Percentiles rank a stretch among this genome's conserved stretches.
Evolutionary conservation across 1,140 invertebrate genomes (phyloP).

Genomic region (Trachelipus rathkii): DNA sequence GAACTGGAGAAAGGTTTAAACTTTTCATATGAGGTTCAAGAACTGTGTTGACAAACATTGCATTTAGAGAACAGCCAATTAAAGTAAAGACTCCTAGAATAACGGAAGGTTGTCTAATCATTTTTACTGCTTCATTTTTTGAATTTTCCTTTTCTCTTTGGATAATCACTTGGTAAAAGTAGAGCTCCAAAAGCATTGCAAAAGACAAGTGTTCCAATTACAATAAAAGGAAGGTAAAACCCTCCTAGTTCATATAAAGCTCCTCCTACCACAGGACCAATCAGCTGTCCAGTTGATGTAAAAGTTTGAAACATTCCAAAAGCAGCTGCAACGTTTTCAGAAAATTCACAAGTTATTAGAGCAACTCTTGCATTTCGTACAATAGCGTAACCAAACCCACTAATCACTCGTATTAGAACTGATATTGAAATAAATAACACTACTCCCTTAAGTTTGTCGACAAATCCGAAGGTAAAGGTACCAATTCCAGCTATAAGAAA

Average conservation of each 20-base stretch:
- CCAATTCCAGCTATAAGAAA: constrained; percentile 16
- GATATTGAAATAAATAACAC: constrained; percentile 10
- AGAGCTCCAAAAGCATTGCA: constrained; percentile 42
- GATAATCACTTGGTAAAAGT: constrained; percentile 64
- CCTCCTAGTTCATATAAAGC: constrained; percentile 47
- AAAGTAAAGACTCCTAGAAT: constrained; percentile 63
- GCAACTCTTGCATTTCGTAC: constrained; percentile 13
- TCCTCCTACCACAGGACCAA: constrained; percentile 48
- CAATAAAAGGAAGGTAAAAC: constrained; percentile 48
- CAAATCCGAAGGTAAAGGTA: constrained; percentile 22
- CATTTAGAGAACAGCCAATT: constrained; percentile 69
- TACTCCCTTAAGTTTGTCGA: no score
- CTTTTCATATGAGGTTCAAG: no score
- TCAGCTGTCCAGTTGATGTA: constrained; percentile 2
- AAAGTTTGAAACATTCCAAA: constrained; percentile 22
- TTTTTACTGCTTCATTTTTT: constrained; percentile 58
- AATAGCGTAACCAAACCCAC: constrained; percentile 18
- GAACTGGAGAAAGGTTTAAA: constrained; percentile 66
- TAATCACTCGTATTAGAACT: constrained; percentile 12
- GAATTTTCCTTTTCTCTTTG: constrained; percentile 48
- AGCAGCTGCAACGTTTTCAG: constrained; percentile 14
- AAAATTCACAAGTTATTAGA: constrained; percentile 23
- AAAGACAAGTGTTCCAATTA: constrained; percentile 47
- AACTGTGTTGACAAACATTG: constrained; percentile 75
- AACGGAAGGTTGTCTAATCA: constrained; percentile 47